Evolutionary conservation across 2,888 invertebrate species (phyloP).

Genomic region (Patella ulyssiponensis): DNA sequence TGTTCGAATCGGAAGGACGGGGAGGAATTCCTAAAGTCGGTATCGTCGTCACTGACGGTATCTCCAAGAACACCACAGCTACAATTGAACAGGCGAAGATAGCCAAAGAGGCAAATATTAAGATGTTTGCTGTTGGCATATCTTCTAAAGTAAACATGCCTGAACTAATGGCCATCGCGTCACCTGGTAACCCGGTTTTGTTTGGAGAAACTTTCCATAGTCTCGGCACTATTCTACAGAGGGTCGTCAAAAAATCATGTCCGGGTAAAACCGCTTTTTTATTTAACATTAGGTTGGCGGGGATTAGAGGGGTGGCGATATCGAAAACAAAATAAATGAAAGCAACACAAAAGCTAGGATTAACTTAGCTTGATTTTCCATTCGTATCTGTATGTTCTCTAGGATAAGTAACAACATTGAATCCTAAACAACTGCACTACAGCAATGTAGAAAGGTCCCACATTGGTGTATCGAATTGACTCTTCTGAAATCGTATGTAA

Average conservation of each 20-base stretch:
- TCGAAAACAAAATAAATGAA: too few relatives aligned
- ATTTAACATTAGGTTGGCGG: too few relatives aligned
- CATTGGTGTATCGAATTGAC: too few relatives aligned
- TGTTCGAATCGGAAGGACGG: not conserved
- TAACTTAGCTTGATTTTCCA: too few relatives aligned
- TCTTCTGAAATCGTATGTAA: too few relatives aligned
- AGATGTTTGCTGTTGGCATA: constrained; percentile 67
- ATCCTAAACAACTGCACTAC: too few relatives aligned
- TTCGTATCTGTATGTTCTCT: too few relatives aligned
- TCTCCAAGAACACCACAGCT: constrained; percentile 54
- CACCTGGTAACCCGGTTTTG: not conserved
- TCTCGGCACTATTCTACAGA: not conserved
- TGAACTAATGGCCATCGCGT: constrained; percentile 21
- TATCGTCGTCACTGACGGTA: constrained; percentile 69
- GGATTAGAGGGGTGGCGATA: too few relatives aligned
- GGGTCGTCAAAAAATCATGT: not conserved
- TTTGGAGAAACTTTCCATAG: not conserved
- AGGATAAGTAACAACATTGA: too few relatives aligned
- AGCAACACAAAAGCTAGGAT: too few relatives aligned
- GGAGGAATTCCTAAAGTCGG: constrained; percentile 58
- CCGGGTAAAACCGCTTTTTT: not conserved
- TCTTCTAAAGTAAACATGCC: constrained; percentile 40
- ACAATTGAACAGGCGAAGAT: constrained; percentile 65
- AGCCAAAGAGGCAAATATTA: constrained; percentile 59
- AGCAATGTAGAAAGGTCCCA: too few relatives aligned